phyloP scores from a whole-genome alignment of 2,888 invertebrate species.

The Bembecia ichneumoniformis region DNA sequence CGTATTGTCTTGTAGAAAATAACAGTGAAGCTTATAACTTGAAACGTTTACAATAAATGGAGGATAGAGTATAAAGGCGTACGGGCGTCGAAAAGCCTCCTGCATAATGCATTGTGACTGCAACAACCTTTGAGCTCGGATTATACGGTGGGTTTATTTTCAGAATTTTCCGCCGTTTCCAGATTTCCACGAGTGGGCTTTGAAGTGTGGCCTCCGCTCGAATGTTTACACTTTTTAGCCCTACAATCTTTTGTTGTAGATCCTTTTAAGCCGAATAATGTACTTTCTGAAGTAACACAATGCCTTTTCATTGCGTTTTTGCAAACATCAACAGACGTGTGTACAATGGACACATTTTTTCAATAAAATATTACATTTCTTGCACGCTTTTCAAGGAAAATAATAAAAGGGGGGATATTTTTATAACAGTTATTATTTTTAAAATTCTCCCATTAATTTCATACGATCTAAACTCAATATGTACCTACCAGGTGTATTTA shows the following conservation, averaged over 20 bases:
- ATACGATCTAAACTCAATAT: no score
- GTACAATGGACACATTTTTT: no score
- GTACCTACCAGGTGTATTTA: no score
- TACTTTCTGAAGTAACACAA: slow-evolving; percentile 1
- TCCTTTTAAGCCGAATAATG: slow-evolving; percentile 3
- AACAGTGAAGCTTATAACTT: no score
- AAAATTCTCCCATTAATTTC: no score
- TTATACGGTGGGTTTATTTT: background rate
- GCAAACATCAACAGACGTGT: no score
- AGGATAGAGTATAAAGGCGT: background rate
- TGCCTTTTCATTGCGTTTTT: background rate
- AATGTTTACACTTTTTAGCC: background rate
- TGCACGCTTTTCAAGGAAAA: no score
- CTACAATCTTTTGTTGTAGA: background rate
- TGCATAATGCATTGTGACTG: slow-evolving; percentile 1
- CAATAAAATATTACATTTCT: no score
- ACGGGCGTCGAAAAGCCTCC: background rate
- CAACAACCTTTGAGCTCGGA: background rate
- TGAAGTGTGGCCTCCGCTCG: background rate
- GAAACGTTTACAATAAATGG: background rate
- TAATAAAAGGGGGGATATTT: no score
- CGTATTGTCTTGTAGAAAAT: no score
- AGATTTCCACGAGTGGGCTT: background rate
- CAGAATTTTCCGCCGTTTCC: background rate
- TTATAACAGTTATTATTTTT: no score